phyloP scores from a whole-genome alignment of 2,113 vertebrate species.

The Cynoglossus semilaevis region DNA sequence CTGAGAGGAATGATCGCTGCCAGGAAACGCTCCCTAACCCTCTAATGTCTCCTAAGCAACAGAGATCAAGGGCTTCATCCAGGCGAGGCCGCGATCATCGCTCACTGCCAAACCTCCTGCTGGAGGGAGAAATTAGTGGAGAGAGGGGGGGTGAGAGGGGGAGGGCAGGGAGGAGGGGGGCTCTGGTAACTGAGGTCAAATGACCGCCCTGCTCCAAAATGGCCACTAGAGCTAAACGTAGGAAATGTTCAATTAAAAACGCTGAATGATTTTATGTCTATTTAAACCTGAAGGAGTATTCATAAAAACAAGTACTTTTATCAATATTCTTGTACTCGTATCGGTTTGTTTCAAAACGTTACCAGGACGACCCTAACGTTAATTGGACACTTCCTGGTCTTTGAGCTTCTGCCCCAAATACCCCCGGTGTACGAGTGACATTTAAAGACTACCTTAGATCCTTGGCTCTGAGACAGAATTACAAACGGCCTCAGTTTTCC shows the following conservation, averaged over 20 bases:
- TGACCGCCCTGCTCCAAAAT: not conserved
- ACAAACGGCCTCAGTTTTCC: slow-evolving; percentile 34
- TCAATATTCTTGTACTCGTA: no score
- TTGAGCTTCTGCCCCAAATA: no score
- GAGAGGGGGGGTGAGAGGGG: not conserved
- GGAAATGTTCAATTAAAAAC: no score
- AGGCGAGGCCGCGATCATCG: not conserved
- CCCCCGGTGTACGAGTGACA: no score
- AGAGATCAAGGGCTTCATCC: not conserved
- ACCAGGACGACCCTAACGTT: no score
- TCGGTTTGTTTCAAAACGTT: no score
- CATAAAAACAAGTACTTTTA: no score
- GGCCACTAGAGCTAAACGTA: no score
- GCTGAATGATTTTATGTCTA: no score
- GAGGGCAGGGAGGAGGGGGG: slow-evolving; percentile 1
- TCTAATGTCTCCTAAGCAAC: slow-evolving; percentile 10
- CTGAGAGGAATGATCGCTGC: not conserved
- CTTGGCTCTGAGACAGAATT: slow-evolving; percentile 21
- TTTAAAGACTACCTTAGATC: not conserved
- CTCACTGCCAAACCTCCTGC: not conserved
- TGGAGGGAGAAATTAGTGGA: not conserved
- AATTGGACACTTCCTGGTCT: no score
- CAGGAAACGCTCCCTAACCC: not conserved
- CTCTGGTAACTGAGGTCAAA: not conserved
- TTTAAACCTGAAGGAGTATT: no score